A percentile compares a stretch with the other conserved stretches of the same genome.
Evolutionary conservation across 2,888 invertebrate genomes (phyloP).

Genomic region (Seladonia tumulorum): DNA sequence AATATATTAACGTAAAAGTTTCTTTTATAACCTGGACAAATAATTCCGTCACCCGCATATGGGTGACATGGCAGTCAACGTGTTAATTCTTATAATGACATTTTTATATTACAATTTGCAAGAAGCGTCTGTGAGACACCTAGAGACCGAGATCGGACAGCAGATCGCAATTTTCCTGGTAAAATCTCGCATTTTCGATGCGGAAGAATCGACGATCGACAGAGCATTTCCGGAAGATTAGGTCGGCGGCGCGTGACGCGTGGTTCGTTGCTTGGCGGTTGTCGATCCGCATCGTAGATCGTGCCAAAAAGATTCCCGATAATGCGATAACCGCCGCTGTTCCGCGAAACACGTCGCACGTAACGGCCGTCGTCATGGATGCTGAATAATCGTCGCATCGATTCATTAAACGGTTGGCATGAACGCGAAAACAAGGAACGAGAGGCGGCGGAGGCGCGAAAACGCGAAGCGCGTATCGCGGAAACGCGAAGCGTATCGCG

Average conservation of each 20-base stretch:
- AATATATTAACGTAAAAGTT: too few species aligned
- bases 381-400: constrained; percentile 28
- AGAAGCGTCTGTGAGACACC: neutral
- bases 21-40: too few species aligned
- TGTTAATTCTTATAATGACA: too few species aligned
- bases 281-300: constrained; percentile 13
- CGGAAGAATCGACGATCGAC: neutral
- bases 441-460: neutral
- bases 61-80: too few species aligned
- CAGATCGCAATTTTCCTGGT: neutral
- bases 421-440: neutral
- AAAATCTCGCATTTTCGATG: neutral
- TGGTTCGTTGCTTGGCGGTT: neutral
- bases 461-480: neutral
- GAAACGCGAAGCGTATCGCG: neutral
- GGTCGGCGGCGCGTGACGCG: neutral
- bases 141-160: neutral
- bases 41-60: too few species aligned
- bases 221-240: neutral
- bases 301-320: neutral
- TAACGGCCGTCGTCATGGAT: constrained; percentile 2
- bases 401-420: constrained; percentile 2
- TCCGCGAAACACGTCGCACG: neutral
- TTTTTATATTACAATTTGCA: too few species aligned
- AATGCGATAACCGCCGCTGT: neutral